Base-by-base conservation (phyloP, 2,797 vertebrate genomes). In the Amblyopsis hoosieri region DNA sequence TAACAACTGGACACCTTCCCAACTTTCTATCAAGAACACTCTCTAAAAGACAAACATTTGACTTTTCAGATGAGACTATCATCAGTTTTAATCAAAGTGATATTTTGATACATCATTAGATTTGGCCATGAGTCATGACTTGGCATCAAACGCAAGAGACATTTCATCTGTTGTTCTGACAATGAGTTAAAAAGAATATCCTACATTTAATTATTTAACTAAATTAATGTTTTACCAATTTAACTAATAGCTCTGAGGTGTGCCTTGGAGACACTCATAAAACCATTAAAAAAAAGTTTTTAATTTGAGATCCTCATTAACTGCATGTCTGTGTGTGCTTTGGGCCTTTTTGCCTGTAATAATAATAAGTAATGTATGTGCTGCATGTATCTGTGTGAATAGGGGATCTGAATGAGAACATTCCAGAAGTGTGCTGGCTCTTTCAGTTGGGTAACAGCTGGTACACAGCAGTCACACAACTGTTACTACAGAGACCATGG, bases 401-500 rank as follows among this genome's bases (percentile, higher is more conserved):
- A 72, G 76, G 68, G 49, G 76, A 76, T 72, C 73, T 83, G 79
- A 79, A 87, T 88, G 74, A 79, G 85, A 90, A 90, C 76, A 85
- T 89, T 87, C 87, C 87, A 87, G 87, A 66, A 72, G 74, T 63
- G 59, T 6, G 60, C 66, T 75, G 80, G 72, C 69, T 82, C 78
- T 79, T 77, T 82, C 74, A 86, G 79, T 72, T 73, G 66, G 69
- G 29, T 62, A 46, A 75, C 86, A 85, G 87, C 87, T 87, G 88
- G 81, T 74, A 80, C 79, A 80, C 84, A 87, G 82, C 75, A 80
- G 81, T 67, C 79, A 76, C 71, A 67, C 79, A 85, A 74, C 80
- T 83, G 80, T 74, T 79, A 69, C 59, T 67, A 13, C 9, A 37
- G 37, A 9, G 37, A 37, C 37, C 37, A 37, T 37, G 37, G 6